Evolutionary conservation across 2,797 vertebrate genomes (phyloP), one percentile per base, ranked within the genome.

Genomic region (Pangasius sanitwongsei): DNA sequence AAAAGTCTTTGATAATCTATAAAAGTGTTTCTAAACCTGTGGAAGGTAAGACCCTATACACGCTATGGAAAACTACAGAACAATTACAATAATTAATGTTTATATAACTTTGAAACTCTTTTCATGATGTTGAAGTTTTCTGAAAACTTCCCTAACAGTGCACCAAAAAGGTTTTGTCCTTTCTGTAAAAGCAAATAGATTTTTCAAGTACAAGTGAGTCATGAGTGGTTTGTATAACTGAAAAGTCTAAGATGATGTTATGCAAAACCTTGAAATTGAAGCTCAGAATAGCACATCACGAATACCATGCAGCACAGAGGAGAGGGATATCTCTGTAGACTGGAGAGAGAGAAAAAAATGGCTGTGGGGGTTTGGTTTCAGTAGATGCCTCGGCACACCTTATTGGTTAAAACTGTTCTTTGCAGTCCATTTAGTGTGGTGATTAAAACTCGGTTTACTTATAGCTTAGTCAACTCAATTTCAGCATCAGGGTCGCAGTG

Each of bases 251-350:
- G 78, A 81, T 48, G 72, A 9, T 63, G 57, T 81, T 81, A 69
- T 81, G 77, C 63, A 87, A 87, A 37, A 50, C 57, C 86, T 87
- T 87, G 86, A 80, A 67, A 80, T 41, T n/a, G 44, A 55, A 48
- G 75, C 61, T 69, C 48, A 18, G 61, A 81, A 81, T 37, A 69
- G 86, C 16, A 37, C 31, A 72, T 63, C 4, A 41, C 3, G 8
- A 82, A 28, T 3, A 5, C 0, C 0, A 1, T 31, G 44, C 59
- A 13, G 67, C 67, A 48, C n/a, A 69, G 16, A 25, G 31, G 57
- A 44, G 37, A 63, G 37, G 59, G 37, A 83, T 41, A 41, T 83
- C 81, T 44, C 57, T 9, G 81, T 25, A 83, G 57, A 18, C 6
- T 20, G 50, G 6, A 34, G 77, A 25, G 0, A 8, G n/a, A n/a